Evolutionary conservation across 1,140 invertebrate species (phyloP).

Genomic region (Limonius californicus): DNA sequence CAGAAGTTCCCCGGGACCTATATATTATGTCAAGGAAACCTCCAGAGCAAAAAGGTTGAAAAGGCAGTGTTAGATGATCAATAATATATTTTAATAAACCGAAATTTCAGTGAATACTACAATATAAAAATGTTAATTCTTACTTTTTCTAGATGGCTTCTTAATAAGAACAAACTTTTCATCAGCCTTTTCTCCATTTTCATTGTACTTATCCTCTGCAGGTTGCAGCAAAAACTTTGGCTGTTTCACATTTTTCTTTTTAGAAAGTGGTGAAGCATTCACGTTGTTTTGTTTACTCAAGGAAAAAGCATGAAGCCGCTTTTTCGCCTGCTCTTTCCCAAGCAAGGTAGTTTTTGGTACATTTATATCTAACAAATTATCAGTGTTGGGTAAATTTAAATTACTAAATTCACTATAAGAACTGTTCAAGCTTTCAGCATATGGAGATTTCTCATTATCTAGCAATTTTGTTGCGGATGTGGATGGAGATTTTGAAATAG

Average conservation of each 20-base stretch:
- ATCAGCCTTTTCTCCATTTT: slow-evolving; percentile 27
- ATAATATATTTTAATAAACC: too few relatives aligned
- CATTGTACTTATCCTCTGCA: slow-evolving; percentile 12
- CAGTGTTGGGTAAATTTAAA: slow-evolving; percentile 5
- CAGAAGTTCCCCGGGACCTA: too few relatives aligned
- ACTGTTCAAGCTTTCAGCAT: not conserved
- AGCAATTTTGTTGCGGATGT: not conserved
- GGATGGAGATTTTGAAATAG: not conserved
- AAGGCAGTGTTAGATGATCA: too few relatives aligned
- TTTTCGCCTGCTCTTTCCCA: slow-evolving; percentile 37
- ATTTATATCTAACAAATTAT: slow-evolving; percentile 14
- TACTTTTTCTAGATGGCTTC: slow-evolving; percentile 26
- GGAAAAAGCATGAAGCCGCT: slow-evolving; percentile 42
- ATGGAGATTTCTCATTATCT: not conserved
- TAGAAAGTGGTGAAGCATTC: not conserved
- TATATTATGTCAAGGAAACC: too few relatives aligned
- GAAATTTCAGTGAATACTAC: too few relatives aligned
- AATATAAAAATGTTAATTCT: too few relatives aligned
- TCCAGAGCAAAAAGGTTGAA: too few relatives aligned
- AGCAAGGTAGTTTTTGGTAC: slow-evolving; percentile 19
- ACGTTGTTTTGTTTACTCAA: slow-evolving; percentile 1
- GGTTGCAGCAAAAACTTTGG: slow-evolving; percentile 6
- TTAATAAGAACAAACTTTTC: slow-evolving; percentile 20
- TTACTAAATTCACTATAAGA: not conserved
- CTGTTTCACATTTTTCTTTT: slow-evolving; percentile 15